phyloP scores from a whole-genome alignment of 2,888 invertebrate species.

The Zygothrica quintamaculata region DNA sequence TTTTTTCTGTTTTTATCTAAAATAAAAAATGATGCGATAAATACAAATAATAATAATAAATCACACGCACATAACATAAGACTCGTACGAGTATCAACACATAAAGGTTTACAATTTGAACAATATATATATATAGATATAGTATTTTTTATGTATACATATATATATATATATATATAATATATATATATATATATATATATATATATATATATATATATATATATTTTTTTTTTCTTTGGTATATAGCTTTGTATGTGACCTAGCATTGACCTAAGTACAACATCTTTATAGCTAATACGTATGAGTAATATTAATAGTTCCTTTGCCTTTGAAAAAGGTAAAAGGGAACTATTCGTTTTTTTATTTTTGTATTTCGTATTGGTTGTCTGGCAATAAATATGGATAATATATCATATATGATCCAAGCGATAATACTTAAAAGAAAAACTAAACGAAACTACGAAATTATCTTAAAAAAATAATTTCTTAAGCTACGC shows the following conservation, averaged over 20 bases:
- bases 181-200: slow-evolving; percentile 38
- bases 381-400: slow-evolving; percentile 47
- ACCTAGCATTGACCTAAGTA: slow-evolving; percentile 73
- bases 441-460: slow-evolving; percentile 81
- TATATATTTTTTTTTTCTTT: slow-evolving; percentile 39
- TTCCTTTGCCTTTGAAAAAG: too few species aligned
- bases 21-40: slow-evolving; percentile 57
- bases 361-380: too few species aligned
- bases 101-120: slow-evolving; percentile 81
- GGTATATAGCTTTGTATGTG: slow-evolving; percentile 52
- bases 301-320: slow-evolving; percentile 48
- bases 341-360: too few species aligned
- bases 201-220: slow-evolving; percentile 36
- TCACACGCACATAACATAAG: slow-evolving; percentile 84
- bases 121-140: slow-evolving; percentile 60
- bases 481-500: slow-evolving; percentile 46
- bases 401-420: slow-evolving; percentile 13
- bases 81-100: slow-evolving; percentile 82
- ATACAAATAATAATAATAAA: slow-evolving; percentile 71
- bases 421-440: slow-evolving; percentile 8
- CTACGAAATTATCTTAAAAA: slow-evolving; percentile 86
- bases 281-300: slow-evolving; percentile 68
- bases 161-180: slow-evolving; percentile 41
- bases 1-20: too few species aligned
- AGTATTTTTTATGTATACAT: slow-evolving; percentile 47